phyloP scores from a whole-genome alignment of 2,113 vertebrate species.

The Muntiacus muntjak region DNA sequence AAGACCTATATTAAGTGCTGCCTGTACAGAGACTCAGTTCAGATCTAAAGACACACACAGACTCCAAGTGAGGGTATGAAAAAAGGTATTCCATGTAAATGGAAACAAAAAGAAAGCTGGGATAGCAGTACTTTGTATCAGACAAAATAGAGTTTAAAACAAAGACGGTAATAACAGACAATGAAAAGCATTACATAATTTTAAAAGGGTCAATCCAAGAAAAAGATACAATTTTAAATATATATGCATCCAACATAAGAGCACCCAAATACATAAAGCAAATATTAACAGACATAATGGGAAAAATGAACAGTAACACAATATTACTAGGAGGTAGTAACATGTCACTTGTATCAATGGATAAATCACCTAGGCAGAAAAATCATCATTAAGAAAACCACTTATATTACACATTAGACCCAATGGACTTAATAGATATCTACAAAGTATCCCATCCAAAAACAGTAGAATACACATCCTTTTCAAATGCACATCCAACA shows the following conservation, averaged over 20 bases:
- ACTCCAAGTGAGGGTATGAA: neutral
- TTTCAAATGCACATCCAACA: neutral
- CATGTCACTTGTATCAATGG: neutral
- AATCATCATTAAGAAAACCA: neutral
- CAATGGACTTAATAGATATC: neutral
- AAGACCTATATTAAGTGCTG: neutral
- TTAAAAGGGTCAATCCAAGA: neutral
- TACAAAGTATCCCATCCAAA: neutral
- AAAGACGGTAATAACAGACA: neutral
- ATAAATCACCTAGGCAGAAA: neutral
- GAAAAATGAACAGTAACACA: neutral
- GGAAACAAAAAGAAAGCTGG: neutral
- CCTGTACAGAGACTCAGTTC: neutral
- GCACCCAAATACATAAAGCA: neutral
- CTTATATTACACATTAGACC: neutral
- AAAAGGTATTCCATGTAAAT: neutral
- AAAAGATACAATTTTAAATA: neutral
- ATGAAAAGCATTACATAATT: no score
- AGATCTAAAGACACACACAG: neutral
- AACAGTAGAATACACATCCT: neutral
- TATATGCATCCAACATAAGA: neutral
- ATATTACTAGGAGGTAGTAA: neutral
- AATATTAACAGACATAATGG: neutral
- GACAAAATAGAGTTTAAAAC: neutral
- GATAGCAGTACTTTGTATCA: neutral